A percentile compares a stretch with the other conserved stretches of the same genome.
phyloP scores from a whole-genome alignment of 2,888 invertebrate species.

The Artemia sinica region DNA sequence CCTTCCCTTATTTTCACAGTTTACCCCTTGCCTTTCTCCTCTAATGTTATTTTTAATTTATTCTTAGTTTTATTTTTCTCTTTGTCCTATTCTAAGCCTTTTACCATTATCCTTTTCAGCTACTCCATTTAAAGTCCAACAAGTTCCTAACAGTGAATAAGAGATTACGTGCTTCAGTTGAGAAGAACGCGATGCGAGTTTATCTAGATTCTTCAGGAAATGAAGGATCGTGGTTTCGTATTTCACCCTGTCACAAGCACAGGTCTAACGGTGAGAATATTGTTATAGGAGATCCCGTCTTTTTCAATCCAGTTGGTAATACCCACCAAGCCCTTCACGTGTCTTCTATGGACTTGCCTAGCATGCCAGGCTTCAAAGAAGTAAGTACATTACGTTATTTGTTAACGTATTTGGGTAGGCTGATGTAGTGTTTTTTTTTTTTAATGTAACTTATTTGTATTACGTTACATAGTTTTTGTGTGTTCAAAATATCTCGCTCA shows the following conservation, averaged over 20 bases:
- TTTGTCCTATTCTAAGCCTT: too few species aligned
- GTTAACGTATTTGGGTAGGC: too few species aligned
- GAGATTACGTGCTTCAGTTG: constrained; percentile 80
- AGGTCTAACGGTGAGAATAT: constrained; percentile 90
- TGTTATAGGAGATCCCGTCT: constrained; percentile 94
- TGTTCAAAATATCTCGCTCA: too few species aligned
- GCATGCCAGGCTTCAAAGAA: constrained; percentile 87
- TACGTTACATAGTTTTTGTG: too few species aligned
- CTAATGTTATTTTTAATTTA: too few species aligned
- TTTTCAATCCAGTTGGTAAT: constrained; percentile 89
- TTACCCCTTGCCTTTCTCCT: too few species aligned
- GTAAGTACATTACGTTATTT: constrained; percentile 32
- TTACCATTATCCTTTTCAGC: constrained; percentile 34
- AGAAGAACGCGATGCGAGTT: constrained; percentile 97
- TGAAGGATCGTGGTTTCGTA: constrained; percentile 98
- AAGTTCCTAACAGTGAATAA: constrained; percentile 98
- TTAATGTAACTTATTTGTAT: too few species aligned
- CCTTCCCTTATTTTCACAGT: too few species aligned
- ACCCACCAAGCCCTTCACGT: constrained; percentile 78
- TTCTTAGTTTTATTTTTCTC: too few species aligned
- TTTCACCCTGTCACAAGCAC: constrained; percentile 88
- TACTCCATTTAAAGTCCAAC: constrained; percentile 93
- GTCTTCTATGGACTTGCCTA: constrained; percentile 70
- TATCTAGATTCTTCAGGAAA: constrained; percentile 91
- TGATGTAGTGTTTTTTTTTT: too few species aligned